phyloP scores from a whole-genome alignment of 2,888 invertebrate species.

The Eristalinus aeneus region DNA sequence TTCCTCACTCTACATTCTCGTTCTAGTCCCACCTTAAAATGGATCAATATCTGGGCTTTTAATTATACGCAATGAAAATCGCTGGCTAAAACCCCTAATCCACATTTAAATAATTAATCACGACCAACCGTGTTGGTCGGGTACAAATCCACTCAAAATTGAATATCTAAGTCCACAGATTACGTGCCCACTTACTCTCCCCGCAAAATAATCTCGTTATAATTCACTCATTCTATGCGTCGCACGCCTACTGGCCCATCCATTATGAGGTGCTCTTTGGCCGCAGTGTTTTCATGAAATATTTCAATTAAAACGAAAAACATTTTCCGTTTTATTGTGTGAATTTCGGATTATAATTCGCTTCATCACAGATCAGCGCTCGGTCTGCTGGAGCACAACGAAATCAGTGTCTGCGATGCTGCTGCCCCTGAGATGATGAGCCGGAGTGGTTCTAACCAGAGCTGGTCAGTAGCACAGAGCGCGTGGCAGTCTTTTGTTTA shows the following conservation, averaged over 20 bases:
- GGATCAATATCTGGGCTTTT: neutral
- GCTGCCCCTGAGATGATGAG: constrained; percentile 24
- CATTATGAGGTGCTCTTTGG: neutral
- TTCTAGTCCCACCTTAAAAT: too few species aligned
- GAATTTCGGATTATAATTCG: constrained; percentile 7
- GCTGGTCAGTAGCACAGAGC: neutral
- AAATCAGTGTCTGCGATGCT: constrained; percentile 2
- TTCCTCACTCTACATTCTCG: too few species aligned
- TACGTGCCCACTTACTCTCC: neutral
- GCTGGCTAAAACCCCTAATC: neutral
- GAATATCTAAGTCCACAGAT: neutral
- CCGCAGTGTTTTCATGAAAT: neutral
- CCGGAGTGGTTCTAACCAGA: neutral
- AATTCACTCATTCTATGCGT: neutral
- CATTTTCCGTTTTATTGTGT: neutral
- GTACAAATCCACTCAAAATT: neutral
- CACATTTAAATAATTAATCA: neutral
- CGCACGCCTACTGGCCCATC: neutral
- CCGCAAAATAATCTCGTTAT: constrained; percentile 2
- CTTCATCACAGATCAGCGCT: neutral
- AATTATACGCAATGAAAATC: neutral
- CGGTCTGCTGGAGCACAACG: neutral
- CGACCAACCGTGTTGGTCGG: neutral
- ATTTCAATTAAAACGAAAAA: constrained; percentile 15
- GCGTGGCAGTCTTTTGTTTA: constrained; percentile 16